Evolutionary conservation across 2,113 vertebrate species (phyloP), one percentile per base, ranked within the genome.

Genomic region (Bostrychus sinensis): DNA sequence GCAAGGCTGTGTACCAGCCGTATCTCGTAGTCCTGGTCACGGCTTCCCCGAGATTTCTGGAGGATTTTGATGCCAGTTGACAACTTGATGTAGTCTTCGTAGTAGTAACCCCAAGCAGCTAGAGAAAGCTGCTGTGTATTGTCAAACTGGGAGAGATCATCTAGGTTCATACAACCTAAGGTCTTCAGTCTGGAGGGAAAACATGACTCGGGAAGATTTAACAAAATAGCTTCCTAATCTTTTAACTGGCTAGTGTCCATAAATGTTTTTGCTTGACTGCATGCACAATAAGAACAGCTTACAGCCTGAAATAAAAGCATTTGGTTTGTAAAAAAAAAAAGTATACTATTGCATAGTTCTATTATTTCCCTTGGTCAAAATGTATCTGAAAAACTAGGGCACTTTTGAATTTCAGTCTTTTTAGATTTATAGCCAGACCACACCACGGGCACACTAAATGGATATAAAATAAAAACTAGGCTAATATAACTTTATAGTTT

Each of bases 61-160:
- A 93, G 91, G 65, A 92, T 86, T 77, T 90, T 92, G 37, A 93
- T 86, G 13, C 92, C 91, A 1, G 89, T 92, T 1, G 92, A 93
- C 50, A 94, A 69, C 70, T 86, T 93, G 56, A 93, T 84, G 84
- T 93, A 94, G 72, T 93, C 93, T 67, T 92, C 90, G 86, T 93
- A 93, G 79, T 91, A 92, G 84, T 93, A 93, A 39, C 92, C 91
- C 92, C 93, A 93, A 30, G 90, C 87, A 58, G 92, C 90, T 67
- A 93, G 66, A 50, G 92, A 92, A 22, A 93, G 87, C 76, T 91
- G 93, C 77, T 91, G 87, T 56, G 91, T 88, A 80, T 88, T 87
- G 87, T 93, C 91, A 66, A 93, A 91, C 68, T 90, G 85, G 23
- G 91, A 86, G 28, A 94, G 86, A 56, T 94, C 93, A 87, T 93